Base-by-base conservation (phyloP, 2,888 invertebrate genomes). In the Urechis unicinctus region DNA sequence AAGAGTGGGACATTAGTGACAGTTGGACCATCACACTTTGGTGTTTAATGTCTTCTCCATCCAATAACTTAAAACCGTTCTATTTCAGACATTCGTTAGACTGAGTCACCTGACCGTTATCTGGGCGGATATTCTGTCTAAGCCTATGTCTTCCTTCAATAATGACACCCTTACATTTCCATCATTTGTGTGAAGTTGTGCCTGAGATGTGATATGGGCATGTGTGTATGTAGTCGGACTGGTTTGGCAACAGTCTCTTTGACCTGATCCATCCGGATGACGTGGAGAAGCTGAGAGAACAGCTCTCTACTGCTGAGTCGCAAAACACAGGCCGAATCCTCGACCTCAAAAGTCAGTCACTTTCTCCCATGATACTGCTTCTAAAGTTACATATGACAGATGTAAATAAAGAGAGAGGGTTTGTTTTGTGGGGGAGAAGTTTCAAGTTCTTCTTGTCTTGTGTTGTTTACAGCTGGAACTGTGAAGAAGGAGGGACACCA, bases 401-500 rank as follows among this genome's bases (percentile, higher is more conserved):
- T n/a, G n/a, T n/a, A n/a, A n/a, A n/a, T 36, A n/a, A 36, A n/a
- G n/a, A 36, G 41, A 13, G 41, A 36, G 41, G 9, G 41, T 36
- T 36, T 13, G 41, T 36, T 36, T 36, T 36, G 41, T n/a, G n/a
- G n/a, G 9, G 9, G 41, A 36, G 41, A 9, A 36, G 9, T 9
- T 36, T 36, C 9, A 36, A 13, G 41, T n/a, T n/a, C n/a, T 36
- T 13, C 41, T 36, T 13, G 9, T 36, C 9, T n/a, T 36, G 9
- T n/a, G n/a, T 0, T 22, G 52, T 60, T 70, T 72, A 51, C 69
- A 80, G 79, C 96, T 53, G 98, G 97, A 56, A 96, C 97, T 4
- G 96, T 97, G 13, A 98, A 98, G 78, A 97, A 96, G 77, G 97
- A 98, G 80, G 95, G 95, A 0, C 94, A 95, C 80, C 96, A 96